Evolutionary conservation across 2,797 vertebrate genomes (phyloP).

Genomic region (Danio tinwini): DNA sequence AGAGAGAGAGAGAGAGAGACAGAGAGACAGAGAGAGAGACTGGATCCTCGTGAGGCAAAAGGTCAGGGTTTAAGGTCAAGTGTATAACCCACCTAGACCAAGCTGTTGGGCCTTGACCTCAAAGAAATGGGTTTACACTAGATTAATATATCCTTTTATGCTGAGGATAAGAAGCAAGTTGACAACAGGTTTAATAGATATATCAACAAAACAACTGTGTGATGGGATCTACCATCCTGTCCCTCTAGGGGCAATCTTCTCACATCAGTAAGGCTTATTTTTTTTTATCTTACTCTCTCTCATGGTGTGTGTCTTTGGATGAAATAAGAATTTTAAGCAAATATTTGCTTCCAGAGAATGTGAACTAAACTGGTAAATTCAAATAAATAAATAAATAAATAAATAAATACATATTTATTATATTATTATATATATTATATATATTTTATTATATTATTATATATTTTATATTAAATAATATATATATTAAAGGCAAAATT

Average conservation of each 20-base stretch:
- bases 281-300: background rate
- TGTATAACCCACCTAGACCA: constrained; percentile 48
- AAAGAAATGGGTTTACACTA: constrained; percentile 18
- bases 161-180: constrained; percentile 26
- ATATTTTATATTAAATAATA: too few species aligned
- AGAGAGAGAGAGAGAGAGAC: constrained; percentile 29
- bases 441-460: too few species aligned
- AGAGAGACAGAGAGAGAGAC: constrained; percentile 37
- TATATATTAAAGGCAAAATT: too few species aligned
- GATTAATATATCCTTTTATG: constrained; percentile 23
- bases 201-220: constrained; percentile 24
- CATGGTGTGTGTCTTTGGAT: background rate
- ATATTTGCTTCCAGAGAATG: background rate
- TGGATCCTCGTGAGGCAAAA: constrained; percentile 38
- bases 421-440: too few species aligned
- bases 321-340: background rate
- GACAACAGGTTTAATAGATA: constrained; percentile 38
- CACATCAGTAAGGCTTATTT: background rate
- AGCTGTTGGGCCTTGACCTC: constrained; percentile 43
- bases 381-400: background rate
- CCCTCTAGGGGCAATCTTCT: constrained; percentile 34
- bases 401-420: too few species aligned
- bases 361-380: background rate
- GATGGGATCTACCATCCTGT: constrained; percentile 18
- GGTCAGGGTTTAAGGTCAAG: constrained; percentile 55